Percentiles rank a stretch among this genome's conserved stretches.
phyloP scores from a whole-genome alignment of 30 jellyfish, hydroid and myxozoan species.

The Cassiopea xamachana region DNA sequence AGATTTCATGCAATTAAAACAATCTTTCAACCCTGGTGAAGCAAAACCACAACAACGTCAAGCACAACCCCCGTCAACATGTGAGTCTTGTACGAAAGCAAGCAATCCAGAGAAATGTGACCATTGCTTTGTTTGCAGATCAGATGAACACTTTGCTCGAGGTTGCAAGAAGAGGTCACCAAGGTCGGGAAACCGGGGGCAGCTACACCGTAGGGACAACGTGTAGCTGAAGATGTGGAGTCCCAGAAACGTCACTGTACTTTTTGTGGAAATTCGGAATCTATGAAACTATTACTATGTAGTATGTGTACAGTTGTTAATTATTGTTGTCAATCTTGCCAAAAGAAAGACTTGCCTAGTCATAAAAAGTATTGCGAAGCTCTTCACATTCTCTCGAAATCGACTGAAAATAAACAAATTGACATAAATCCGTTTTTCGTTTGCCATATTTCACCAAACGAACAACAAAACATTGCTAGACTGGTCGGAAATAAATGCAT shows the following conservation, averaged over 20 bases:
- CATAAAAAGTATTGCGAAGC: conserved; percentile 55
- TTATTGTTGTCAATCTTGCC: conserved; percentile 66
- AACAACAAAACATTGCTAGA: conserved; percentile 29
- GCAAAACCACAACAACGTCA: background rate
- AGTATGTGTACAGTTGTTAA: conserved; percentile 50
- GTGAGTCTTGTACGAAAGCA: background rate
- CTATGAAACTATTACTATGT: conserved; percentile 27
- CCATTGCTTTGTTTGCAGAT: conserved; percentile 23
- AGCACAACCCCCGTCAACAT: background rate
- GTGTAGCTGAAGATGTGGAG: conserved; percentile 48
- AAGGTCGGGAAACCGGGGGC: conserved; percentile 71
- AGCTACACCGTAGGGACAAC: conserved; percentile 55
- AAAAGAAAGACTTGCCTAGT: conserved; percentile 67
- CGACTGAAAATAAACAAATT: background rate
- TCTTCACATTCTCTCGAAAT: background rate
- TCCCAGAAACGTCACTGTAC: conserved; percentile 30
- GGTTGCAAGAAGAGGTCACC: conserved; percentile 66
- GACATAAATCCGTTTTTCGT: conserved; percentile 7
- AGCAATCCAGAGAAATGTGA: conserved; percentile 29
- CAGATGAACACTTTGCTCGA: conserved; percentile 32
- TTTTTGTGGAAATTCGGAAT: conserved; percentile 44
- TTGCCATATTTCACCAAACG: conserved; percentile 68
- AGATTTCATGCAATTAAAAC: conserved; percentile 20
- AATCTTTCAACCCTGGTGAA: background rate
- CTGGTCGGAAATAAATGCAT: conserved; percentile 70